These are phyloP conservation scores for Drosophila emarginata DNA, from an alignment of 2,888 invertebrate species.

Conservation along the genomic window DNA sequence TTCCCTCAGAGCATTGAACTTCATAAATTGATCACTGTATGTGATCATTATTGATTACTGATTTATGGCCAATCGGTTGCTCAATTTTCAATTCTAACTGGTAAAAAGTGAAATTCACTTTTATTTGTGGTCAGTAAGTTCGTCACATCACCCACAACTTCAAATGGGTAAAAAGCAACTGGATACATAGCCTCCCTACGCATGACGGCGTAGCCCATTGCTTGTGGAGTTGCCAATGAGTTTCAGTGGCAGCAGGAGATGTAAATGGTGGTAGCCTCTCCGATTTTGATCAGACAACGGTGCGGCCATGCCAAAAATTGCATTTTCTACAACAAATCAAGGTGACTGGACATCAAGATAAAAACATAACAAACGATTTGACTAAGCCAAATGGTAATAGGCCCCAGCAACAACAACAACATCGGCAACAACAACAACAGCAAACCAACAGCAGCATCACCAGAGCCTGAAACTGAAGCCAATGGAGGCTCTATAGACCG, in stretches of 20 bases:
- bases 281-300: conserved; percentile 34
- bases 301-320: conserved; percentile 76
- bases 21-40: conserved; percentile 66
- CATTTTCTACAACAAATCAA: conserved; percentile 81
- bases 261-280: conserved; percentile 33
- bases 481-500: conserved; percentile 40
- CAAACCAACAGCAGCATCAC: conserved; percentile 39
- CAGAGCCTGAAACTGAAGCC: conserved; percentile 17
- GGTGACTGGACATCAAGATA: conserved; percentile 81
- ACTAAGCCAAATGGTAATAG: conserved; percentile 76
- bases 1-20: conserved; percentile 29
- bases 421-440: conserved; percentile 38
- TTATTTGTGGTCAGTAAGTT: conserved; percentile 54
- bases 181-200: conserved; percentile 57
- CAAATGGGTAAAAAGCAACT: conserved; percentile 57
- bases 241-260: neutral
- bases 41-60: conserved; percentile 46
- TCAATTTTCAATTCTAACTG: conserved; percentile 62
- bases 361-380: conserved; percentile 81
- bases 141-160: conserved; percentile 45
- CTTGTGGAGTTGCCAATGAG: no score
- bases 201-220: no score
- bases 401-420: conserved; percentile 50
- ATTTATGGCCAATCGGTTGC: conserved; percentile 44
- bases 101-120: conserved; percentile 61